phyloP scores from a whole-genome alignment of 2,888 invertebrate species.

The Plagodis dolabraria region DNA sequence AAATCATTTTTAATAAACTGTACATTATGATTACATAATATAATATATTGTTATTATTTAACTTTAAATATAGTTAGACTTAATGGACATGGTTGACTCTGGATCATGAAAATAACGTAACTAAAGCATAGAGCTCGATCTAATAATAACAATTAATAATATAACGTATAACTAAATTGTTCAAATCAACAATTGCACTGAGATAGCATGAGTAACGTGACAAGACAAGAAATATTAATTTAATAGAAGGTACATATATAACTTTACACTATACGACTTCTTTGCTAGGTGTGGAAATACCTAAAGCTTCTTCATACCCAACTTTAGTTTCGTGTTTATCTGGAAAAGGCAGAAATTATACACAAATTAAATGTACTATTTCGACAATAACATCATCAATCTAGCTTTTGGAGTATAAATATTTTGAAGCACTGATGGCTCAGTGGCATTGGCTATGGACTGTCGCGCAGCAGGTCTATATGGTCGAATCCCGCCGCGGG shows the following conservation, averaged over 20 bases:
- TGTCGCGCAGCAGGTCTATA: too few relatives aligned
- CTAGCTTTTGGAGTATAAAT: too few relatives aligned
- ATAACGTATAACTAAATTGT: constrained; percentile 65
- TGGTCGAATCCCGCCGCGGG: too few relatives aligned
- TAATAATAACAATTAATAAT: constrained; percentile 59
- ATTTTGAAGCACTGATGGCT: too few relatives aligned
- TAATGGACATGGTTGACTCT: constrained; percentile 75
- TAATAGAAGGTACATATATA: constrained; percentile 31
- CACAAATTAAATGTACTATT: too few relatives aligned
- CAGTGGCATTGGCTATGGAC: too few relatives aligned
- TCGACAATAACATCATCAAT: too few relatives aligned
- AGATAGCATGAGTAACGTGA: constrained; percentile 60
- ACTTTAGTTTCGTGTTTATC: constrained; percentile 85
- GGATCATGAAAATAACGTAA: constrained; percentile 64
- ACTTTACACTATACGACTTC: constrained; percentile 86
- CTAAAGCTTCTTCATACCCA: constrained; percentile 95
- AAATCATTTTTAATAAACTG: constrained; percentile 76
- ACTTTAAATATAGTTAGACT: constrained; percentile 51
- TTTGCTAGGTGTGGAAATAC: constrained; percentile 96
- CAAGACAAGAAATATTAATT: constrained; percentile 48
- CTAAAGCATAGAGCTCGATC: constrained; percentile 48
- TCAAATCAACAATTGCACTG: constrained; percentile 80
- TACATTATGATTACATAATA: constrained; percentile 73
- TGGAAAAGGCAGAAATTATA: constrained; percentile 44
- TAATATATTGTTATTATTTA: constrained; percentile 41